A percentile compares a stretch with the other conserved stretches of the same genome.
Conservation (phyloP, 2,888 invertebrate species). For the Leistus spinibarbis region DNA sequence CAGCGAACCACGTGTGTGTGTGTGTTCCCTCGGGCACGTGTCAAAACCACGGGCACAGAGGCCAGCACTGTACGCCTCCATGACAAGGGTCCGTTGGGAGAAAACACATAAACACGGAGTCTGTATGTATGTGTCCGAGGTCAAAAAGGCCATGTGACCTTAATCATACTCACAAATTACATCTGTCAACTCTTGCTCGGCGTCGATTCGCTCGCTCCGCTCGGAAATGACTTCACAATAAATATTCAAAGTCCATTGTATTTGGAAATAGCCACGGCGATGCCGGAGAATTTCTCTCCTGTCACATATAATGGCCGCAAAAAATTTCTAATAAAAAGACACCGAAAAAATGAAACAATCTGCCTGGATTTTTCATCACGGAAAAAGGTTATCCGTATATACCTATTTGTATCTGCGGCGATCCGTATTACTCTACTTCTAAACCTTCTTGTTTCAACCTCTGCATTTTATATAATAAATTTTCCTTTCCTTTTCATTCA, state of each 20-base stretch:
- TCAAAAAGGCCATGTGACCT: conserved; percentile 27
- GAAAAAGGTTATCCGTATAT: background rate
- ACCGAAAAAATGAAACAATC: conserved; percentile 22
- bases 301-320: background rate
- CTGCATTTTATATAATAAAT: background rate
- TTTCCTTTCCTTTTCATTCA: no score
- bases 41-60: conserved; percentile 3
- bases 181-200: conserved; percentile 32
- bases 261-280: conserved; percentile 13
- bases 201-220: conserved; percentile 19
- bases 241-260: conserved; percentile 38
- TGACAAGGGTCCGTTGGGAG: conserved; percentile 29
- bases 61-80: background rate
- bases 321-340: conserved; percentile 13
- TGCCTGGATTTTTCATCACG: conserved; percentile 16
- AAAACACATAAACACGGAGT: background rate
- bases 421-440: background rate
- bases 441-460: background rate
- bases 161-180: conserved; percentile 38
- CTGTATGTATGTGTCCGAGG: background rate
- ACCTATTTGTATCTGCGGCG: background rate
- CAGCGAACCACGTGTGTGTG: background rate
- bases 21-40: background rate
- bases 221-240: conserved; percentile 29
- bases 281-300: background rate